Conservation (phyloP, 2,888 invertebrate genomes). For the Hemaris fuciformis region DNA sequence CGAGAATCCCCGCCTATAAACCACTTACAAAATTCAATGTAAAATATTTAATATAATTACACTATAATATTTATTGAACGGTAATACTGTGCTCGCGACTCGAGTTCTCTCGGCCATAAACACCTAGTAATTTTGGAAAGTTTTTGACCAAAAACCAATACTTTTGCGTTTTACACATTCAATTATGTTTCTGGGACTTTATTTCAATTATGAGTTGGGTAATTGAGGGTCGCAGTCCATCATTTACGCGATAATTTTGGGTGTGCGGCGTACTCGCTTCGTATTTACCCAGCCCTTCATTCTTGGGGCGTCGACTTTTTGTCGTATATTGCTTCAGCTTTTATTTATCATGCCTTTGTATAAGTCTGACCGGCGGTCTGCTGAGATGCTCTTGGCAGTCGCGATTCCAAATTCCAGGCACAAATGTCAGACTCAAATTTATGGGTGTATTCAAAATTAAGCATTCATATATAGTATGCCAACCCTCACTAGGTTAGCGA, state of each 20-base stretch:
- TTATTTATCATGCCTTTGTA: no score
- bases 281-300: neutral
- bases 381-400: no score
- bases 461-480: no score
- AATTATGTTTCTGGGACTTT: conserved; percentile 49
- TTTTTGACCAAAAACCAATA: conserved; percentile 23
- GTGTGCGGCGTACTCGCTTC: neutral
- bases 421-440: no score
- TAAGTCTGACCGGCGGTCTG: no score
- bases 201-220: conserved; percentile 52
- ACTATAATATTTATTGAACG: conserved; percentile 1
- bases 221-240: conserved; percentile 43
- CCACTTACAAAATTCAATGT: neutral
- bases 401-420: no score
- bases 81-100: neutral
- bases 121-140: conserved; percentile 52
- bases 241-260: conserved; percentile 14
- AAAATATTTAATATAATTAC: conserved; percentile 3
- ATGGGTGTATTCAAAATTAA: no score
- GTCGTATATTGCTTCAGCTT: no score
- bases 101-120: neutral
- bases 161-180: conserved; percentile 35
- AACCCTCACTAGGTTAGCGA: no score
- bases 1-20: neutral
- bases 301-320: neutral